Percentiles rank a stretch among this genome's conserved stretches.
Conservation (phyloP, 2,888 invertebrate genomes). For the Xanthia icteritia region DNA sequence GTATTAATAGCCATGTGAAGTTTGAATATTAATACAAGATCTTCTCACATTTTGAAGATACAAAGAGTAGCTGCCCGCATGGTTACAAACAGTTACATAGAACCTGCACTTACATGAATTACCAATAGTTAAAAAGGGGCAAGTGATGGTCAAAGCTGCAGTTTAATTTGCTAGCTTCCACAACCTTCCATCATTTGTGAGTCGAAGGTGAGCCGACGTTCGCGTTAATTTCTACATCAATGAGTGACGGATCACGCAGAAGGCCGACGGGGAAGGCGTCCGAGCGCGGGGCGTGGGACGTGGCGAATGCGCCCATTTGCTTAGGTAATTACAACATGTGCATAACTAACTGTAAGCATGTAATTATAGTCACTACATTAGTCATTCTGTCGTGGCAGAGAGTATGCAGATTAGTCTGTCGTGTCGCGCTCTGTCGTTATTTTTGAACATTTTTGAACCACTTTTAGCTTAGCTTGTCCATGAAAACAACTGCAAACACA, state of each 20-base stretch:
- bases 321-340: conserved; percentile 47
- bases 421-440: background rate
- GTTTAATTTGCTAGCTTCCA: conserved; percentile 10
- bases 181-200: conserved; percentile 18
- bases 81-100: background rate
- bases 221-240: conserved; percentile 6
- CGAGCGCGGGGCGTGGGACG: background rate
- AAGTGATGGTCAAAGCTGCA: conserved; percentile 17
- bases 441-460: background rate
- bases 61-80: background rate
- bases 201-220: conserved; percentile 35
- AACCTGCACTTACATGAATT: background rate
- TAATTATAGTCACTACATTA: conserved; percentile 5
- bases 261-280: too few relatives aligned
- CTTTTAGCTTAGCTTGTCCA: background rate
- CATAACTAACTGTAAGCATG: conserved; percentile 35
- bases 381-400: background rate
- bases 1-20: background rate
- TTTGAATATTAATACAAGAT: background rate
- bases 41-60: background rate
- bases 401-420: background rate
- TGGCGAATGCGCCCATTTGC: conserved; percentile 28
- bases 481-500: background rate
- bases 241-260: background rate
- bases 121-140: conserved; percentile 17